Evolutionary conservation across 92 coral and sea anemone species (phyloP), one percentile per base, ranked within the genome.

Genomic region (Diadumene lineata): DNA sequence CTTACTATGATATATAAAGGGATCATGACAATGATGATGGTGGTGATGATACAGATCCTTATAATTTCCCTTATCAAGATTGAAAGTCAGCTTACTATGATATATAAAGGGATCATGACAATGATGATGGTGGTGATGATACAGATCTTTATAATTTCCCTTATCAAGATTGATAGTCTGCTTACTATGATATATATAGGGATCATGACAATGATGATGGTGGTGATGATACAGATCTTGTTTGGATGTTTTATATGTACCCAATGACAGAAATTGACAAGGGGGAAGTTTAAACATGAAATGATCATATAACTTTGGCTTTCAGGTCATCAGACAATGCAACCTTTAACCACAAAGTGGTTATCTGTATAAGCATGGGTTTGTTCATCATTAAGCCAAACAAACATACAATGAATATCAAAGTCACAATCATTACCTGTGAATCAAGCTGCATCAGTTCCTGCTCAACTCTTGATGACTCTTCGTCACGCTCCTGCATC

Each of bases 361-460:
- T 56, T 62, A 72, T 72, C 77, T 26, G 77, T 72, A 65, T 66
- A 50, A 76, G 81, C 81, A 76, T 76, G 77, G 77, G 56, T 72
- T 32, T 21, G 66, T 56, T 72, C 77, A 72, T 72, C 77, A 72
- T 72, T 43, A 72, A 72, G 77, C 77, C 77, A 72, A 53, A 53
- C 19, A 16, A 53, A 15, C 2, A 53, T 4, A 53, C 51, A 8
- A 44, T 55, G 13, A 8, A 11, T 55, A 11, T 55, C 23, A 55
- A 16, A 38, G 68, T 19, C 55, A 33, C 24, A 23, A 15, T 70
- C 17, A 70, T 43, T 65, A 94, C 98, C 98, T 94, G 97, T 46
- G 76, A 81, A 63, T 94, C 98, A 32, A 94, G 89, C 23, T 89
- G 96, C 67, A 80, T 69, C 11, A 94, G 87, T 58, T 94, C 98